These are phyloP conservation scores for Scaptomyza flava DNA, from an alignment of 2,888 invertebrate species.

Conservation along the genomic window DNA sequence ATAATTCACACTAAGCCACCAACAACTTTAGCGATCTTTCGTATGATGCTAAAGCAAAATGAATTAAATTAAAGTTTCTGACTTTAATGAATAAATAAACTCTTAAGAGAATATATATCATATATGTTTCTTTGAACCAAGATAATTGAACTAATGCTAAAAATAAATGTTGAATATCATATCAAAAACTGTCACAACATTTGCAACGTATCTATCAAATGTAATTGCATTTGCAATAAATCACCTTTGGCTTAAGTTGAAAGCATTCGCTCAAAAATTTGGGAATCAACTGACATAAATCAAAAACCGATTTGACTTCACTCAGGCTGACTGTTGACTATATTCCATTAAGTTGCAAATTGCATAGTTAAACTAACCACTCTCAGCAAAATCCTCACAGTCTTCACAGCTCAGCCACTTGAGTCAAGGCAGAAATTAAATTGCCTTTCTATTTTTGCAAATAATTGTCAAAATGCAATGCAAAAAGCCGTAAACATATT, in stretches of 20 bases:
- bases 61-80: background rate
- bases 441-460: slow-evolving; percentile 55
- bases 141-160: background rate
- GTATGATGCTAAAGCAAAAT: slow-evolving; percentile 3
- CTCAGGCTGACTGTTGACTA: slow-evolving; percentile 33
- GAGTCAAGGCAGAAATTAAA: slow-evolving; percentile 60
- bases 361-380: slow-evolving; percentile 45
- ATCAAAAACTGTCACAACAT: background rate
- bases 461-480: slow-evolving; percentile 68
- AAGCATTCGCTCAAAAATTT: slow-evolving; percentile 18
- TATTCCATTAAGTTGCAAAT: slow-evolving; percentile 51
- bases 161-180: background rate
- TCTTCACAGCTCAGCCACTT: slow-evolving; percentile 7
- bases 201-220: background rate
- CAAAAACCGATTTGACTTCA: slow-evolving; percentile 43
- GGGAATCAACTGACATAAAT: slow-evolving; percentile 49
- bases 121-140: background rate
- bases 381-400: background rate
- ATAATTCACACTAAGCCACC: slow-evolving; percentile 45
- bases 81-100: background rate
- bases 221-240: slow-evolving; percentile 39
- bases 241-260: slow-evolving; percentile 22
- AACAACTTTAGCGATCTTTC: slow-evolving; percentile 17
- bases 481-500: slow-evolving; percentile 53
- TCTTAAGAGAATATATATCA: background rate